A percentile compares a stretch with the other conserved stretches of the same genome.
phyloP scores from a whole-genome alignment of 1,140 invertebrate genomes.

The Teleogryllus occipitalis region DNA sequence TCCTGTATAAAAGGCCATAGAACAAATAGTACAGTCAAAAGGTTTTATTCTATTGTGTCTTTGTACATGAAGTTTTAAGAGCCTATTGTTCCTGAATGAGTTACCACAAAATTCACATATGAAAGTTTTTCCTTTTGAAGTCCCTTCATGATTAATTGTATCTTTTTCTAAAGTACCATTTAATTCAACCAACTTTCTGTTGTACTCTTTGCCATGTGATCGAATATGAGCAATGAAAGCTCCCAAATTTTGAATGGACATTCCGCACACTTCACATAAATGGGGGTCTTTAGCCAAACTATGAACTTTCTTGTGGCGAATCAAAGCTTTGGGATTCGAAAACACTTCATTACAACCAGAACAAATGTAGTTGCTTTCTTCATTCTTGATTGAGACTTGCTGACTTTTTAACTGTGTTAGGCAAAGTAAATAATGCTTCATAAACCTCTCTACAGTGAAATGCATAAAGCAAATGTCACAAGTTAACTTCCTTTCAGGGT shows the following conservation, averaged over 20 bases:
- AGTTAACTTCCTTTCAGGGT: too few relatives aligned
- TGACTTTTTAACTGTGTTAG: too few relatives aligned
- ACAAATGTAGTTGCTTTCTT: neutral
- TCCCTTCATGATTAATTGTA: too few relatives aligned
- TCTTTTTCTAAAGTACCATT: too few relatives aligned
- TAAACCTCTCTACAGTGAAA: too few relatives aligned
- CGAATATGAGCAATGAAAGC: slow-evolving; percentile 6
- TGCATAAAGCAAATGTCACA: too few relatives aligned
- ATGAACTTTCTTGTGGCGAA: slow-evolving; percentile 12
- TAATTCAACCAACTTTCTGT: too few relatives aligned
- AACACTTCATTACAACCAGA: slow-evolving; percentile 7
- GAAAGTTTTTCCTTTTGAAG: neutral
- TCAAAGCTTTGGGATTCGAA: neutral
- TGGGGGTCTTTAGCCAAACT: neutral
- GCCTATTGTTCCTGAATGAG: slow-evolving; percentile 28
- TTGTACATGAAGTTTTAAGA: slow-evolving; percentile 65
- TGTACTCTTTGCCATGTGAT: neutral
- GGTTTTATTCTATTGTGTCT: slow-evolving; percentile 75
- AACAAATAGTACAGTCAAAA: slow-evolving; percentile 62
- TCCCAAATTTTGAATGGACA: neutral
- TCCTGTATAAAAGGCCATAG: slow-evolving; percentile 23
- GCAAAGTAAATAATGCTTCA: too few relatives aligned
- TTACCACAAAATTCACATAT: slow-evolving; percentile 17
- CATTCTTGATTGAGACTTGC: too few relatives aligned
- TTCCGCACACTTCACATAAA: slow-evolving; percentile 7